Percentiles rank a stretch among this genome's conserved stretches.
phyloP scores from a whole-genome alignment of 2,113 vertebrate genomes.

The Plecotus auritus region DNA sequence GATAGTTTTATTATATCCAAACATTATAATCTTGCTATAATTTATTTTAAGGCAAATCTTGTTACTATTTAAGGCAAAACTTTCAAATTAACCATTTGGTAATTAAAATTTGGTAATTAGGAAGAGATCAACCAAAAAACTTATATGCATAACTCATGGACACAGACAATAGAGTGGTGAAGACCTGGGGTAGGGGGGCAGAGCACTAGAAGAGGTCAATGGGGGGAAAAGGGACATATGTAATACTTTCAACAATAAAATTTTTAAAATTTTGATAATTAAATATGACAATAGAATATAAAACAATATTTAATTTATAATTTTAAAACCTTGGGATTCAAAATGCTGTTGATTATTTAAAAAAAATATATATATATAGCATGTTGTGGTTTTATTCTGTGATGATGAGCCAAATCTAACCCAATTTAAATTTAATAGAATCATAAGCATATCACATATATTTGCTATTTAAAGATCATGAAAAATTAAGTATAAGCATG shows the following conservation, averaged over 20 bases:
- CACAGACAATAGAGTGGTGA: no score
- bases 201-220: no score
- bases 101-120: not conserved
- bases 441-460: not conserved
- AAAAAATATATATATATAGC: not conserved
- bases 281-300: not conserved
- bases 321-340: not conserved
- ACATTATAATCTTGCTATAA: not conserved
- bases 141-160: no score
- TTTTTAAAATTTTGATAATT: not conserved
- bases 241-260: no score
- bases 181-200: no score
- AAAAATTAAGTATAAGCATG: not conserved
- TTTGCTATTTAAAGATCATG: not conserved
- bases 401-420: not conserved
- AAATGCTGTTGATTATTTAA: not conserved
- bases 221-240: no score
- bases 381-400: not conserved
- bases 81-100: not conserved
- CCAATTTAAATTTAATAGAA: slow-evolving; percentile 5
- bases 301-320: not conserved
- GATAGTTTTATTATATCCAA: not conserved
- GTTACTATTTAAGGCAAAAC: not conserved
- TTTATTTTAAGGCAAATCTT: no score
- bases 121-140: no score